These are phyloP conservation scores for Temnothorax ravouxi DNA, from an alignment of 2,888 invertebrate species.

Conservation along the genomic window DNA sequence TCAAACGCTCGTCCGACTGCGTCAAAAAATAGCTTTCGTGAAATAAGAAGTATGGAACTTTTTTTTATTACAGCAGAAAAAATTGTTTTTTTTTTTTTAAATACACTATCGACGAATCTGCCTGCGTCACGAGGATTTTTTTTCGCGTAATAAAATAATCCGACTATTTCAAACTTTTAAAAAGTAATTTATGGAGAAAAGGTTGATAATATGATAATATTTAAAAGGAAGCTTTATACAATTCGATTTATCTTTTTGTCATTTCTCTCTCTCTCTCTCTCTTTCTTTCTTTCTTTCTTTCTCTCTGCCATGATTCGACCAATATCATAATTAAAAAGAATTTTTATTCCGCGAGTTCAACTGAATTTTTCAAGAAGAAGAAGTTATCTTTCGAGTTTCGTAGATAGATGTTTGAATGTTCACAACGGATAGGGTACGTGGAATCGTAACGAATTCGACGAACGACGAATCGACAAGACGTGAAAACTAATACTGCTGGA, in stretches of 20 bases:
- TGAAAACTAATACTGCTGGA: slow-evolving; percentile 44
- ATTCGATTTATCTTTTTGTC: background rate
- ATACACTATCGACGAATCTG: background rate
- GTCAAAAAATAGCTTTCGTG: slow-evolving; percentile 23
- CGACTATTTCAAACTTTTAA: background rate
- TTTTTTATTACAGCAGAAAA: slow-evolving; percentile 2
- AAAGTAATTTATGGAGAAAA: background rate
- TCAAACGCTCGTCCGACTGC: slow-evolving; percentile 2
- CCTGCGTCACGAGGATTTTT: background rate
- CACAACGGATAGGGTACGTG: background rate
- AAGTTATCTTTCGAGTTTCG: background rate
- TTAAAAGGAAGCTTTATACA: background rate
- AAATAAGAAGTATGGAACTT: slow-evolving; percentile 29
- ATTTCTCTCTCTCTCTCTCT: background rate
- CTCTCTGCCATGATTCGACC: too few species aligned
- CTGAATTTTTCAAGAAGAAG: slow-evolving; percentile 6
- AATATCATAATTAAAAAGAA: background rate
- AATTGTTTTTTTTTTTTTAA: background rate
- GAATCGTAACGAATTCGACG: slow-evolving; percentile 38
- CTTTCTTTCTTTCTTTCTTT: too few species aligned
- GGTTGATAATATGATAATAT: background rate
- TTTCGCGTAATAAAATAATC: slow-evolving; percentile 1
- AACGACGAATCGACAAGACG: slow-evolving; percentile 22
- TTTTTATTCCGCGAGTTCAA: slow-evolving; percentile 11
- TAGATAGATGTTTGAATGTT: background rate